Evolutionary conservation across 1,140 invertebrate species (phyloP), one percentile per base, ranked within the genome.

Genomic region (Drosophila equinoxialis): DNA sequence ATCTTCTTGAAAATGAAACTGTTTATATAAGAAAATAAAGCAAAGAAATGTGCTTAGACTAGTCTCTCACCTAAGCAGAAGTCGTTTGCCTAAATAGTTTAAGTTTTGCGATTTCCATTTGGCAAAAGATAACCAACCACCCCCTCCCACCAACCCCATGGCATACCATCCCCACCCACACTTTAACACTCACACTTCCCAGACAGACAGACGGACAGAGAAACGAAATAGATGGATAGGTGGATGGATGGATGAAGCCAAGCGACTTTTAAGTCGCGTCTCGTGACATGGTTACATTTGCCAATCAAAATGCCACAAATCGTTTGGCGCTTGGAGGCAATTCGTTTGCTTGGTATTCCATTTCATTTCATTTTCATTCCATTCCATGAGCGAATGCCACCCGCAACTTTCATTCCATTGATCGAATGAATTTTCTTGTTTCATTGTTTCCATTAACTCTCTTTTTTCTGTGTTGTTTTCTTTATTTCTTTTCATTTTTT

Each of bases 281-380:
- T 66, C 82, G 76, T 87, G 81, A 85, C 81, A 84, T 68, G 69
- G 61, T 72, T 71, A 70, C 70, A 85, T 80, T 84, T 83, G 82
- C 83, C 82, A 86, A 86, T 86, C 84, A 86, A 87, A 86, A 86
- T 86, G 79, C 82, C 82, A 79, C 83, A 86, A 86, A 86, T 87
- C 75, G 77, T 80, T 78, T 66, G 45, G 48, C 77, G 77, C 78
- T 76, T 65, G 48, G 20, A 80, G 74, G 45, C 45, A 63, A n/a
- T 68, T 63, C 39, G 23, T 33, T 45, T 41, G 59, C 41, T 11
- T 51, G 45, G 45, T 51, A 51, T 51, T 51, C 45, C 45, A 51
- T 51, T 51, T 51, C 45, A 51, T 51, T 51, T 51, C 45, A 51
- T 51, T 51, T 11, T 11, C 45, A 11, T 68, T 63, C 48, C 23